Evolutionary conservation across 23 tunicate species (phyloP), one percentile per base, ranked within the genome.

Genomic region (Ciona savignyi): DNA sequence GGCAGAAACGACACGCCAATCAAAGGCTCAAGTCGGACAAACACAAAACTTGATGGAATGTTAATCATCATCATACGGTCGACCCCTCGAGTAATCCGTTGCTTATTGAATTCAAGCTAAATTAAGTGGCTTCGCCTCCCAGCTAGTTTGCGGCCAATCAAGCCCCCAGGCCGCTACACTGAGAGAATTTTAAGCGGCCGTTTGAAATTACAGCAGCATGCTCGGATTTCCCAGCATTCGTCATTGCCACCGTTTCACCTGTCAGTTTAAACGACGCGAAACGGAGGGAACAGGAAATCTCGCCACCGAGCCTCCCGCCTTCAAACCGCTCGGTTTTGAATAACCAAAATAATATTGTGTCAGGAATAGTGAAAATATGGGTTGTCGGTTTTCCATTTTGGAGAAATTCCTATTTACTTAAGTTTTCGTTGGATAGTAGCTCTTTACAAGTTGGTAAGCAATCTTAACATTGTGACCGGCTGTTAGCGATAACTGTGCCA

Each of bases 1-100:
- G 51, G 73, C 73, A 69, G 73, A 69, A 69, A 69, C 73, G 51
- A 9, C 28, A 9, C n/a, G 28, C 73, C 26, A 2, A 15, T 4
- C 9, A 35, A 3, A 29, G 3, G 35, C 22, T 2, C 48, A 66
- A 23, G 29, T 1, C 30, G 2, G 23, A 4, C 15, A 63, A 63
- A 23, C 67, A 1, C 30, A 26, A 23, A 29, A 1, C 26, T 35
- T 69, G 9, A 23, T 69, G 73, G 73, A 69, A 69, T 69, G 51
- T 69, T 30, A 33, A 33, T 69, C 24, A 69, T 69, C 24, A 69
- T 66, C 1, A 63, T 23, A 63, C 27, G 32, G 30, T 24, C 30
- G 20, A 26, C 29, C 70, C 30, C 23, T 30, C 29, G 2, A 3
- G 70, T 26, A 66, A 66, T 66, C 70, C 70, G 22, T 4, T 66